These are phyloP conservation scores for Xanthia togata DNA, from an alignment of 2,888 invertebrate species.

Conservation along the genomic window DNA sequence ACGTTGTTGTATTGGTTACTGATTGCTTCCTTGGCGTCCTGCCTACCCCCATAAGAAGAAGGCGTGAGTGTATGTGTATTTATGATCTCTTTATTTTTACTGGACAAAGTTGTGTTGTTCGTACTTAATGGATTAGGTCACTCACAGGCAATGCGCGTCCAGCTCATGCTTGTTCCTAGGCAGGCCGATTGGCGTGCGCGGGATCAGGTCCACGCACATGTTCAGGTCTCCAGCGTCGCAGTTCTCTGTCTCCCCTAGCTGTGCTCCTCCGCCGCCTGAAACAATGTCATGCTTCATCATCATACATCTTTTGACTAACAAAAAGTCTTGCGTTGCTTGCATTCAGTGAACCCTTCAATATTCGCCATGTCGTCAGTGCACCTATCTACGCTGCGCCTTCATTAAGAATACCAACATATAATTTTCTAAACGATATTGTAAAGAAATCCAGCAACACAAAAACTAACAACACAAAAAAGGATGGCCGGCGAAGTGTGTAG, in stretches of 20 bases:
- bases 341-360: not conserved
- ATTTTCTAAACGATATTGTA: not conserved
- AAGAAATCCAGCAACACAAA: slow-evolving; percentile 3
- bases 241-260: slow-evolving; percentile 79
- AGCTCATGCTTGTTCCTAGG: slow-evolving; percentile 82
- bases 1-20: not conserved
- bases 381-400: not conserved
- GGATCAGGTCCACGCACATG: slow-evolving; percentile 80
- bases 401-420: not conserved
- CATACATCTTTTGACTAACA: not conserved
- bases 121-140: slow-evolving; percentile 23
- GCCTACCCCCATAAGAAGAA: not conserved
- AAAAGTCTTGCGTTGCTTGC: not conserved
- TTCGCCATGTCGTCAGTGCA: not conserved
- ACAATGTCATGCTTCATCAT: slow-evolving; percentile 20
- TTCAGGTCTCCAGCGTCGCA: slow-evolving; percentile 82
- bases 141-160: slow-evolving; percentile 85
- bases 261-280: slow-evolving; percentile 80
- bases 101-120: not conserved
- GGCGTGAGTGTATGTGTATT: not conserved
- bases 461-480: not conserved
- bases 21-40: not conserved
- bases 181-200: slow-evolving; percentile 82
- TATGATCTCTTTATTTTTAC: not conserved
- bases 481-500: slow-evolving; percentile 6